Base-by-base conservation (phyloP, 92 coral and sea anemone species). In the Plumapathes pennacea region DNA sequence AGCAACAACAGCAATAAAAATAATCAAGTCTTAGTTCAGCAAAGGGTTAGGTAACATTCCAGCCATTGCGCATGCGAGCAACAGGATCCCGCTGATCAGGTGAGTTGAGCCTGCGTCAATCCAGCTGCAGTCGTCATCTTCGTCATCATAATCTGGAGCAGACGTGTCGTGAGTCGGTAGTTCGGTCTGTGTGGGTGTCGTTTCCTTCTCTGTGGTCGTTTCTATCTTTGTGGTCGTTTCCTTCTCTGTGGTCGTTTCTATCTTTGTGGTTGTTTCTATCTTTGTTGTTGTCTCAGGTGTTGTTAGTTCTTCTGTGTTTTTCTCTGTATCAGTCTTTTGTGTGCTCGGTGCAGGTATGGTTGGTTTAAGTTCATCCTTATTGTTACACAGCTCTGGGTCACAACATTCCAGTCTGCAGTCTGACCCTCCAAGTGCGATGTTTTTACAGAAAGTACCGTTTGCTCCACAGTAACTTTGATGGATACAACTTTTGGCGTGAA, bases 301-400 rank as follows among this genome's bases (percentile, higher is more conserved):
- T 22, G 72, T 64, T 34, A 24, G 33, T 20, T 34, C 24, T 8
- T 34, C 18, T 17, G 13, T 36, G 26, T 12, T 13, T 46, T 27
- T 10, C 25, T 4, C 5, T 23, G 37, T 17, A 2, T 36, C 32
- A 4, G 59, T 24, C 19, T 17, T 27, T 53, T 28, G 11, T 28
- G 60, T 53, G 5, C 41, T 32, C 32, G 27, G 57, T 0, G 60
- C 26, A 0, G 18, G 12, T 30, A 5, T 26, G 31, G 26, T 26
- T 4, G n/a, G 5, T 1, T 46, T 13, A 11, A 25, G 18, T n/a
- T 2, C 4, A 8, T 30, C 36, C 11, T 32, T 15, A 12, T 15
- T 19, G 40, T 80, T 80, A 36, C 86, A 80, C 6, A 39, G 72
- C 41, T 72, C 67, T 0, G 67, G 44, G 17, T 56, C 77, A 37